Conservation (phyloP, 2,113 vertebrate species). For the Zingel zingel region DNA sequence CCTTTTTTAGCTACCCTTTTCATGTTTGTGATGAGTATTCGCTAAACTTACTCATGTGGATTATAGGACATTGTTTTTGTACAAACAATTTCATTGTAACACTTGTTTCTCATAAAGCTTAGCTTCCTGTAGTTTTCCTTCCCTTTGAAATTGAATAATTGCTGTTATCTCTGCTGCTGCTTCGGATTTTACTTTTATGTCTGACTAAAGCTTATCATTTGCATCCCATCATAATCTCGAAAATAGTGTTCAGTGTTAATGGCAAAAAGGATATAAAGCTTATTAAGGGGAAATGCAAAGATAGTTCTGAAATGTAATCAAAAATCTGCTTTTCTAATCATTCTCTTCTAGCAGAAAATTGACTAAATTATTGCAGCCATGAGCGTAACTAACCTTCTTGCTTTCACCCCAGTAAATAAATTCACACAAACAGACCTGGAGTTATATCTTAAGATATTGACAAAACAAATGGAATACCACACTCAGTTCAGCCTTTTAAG, state of each 20-base stretch:
- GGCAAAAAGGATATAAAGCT: conserved; percentile 55
- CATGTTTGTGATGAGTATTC: background rate
- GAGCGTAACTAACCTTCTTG: conserved; percentile 56
- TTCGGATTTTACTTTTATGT: conserved; percentile 32
- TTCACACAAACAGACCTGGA: conserved; percentile 59
- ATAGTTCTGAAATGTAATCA: conserved; percentile 64
- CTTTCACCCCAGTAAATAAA: conserved; percentile 49
- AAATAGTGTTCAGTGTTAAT: conserved; percentile 30
- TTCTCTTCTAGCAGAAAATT: conserved; percentile 46
- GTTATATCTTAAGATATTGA: conserved; percentile 30
- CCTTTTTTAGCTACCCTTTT: background rate
- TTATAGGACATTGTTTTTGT: background rate
- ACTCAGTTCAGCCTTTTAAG: conserved; percentile 26
- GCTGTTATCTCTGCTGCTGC: conserved; percentile 26
- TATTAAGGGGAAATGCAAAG: conserved; percentile 44
- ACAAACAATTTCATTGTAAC: background rate
- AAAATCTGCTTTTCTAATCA: conserved; percentile 61
- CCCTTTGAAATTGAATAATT: conserved; percentile 32
- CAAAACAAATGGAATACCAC: conserved; percentile 19
- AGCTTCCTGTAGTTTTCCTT: conserved; percentile 6
- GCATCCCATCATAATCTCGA: conserved; percentile 46
- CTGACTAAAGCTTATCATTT: conserved; percentile 50
- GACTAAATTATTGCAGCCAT: conserved; percentile 46
- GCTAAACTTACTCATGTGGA: background rate
- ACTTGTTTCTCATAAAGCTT: background rate